Base-by-base conservation (phyloP, 1,140 invertebrate species). In the Ganaspis sp. region DNA sequence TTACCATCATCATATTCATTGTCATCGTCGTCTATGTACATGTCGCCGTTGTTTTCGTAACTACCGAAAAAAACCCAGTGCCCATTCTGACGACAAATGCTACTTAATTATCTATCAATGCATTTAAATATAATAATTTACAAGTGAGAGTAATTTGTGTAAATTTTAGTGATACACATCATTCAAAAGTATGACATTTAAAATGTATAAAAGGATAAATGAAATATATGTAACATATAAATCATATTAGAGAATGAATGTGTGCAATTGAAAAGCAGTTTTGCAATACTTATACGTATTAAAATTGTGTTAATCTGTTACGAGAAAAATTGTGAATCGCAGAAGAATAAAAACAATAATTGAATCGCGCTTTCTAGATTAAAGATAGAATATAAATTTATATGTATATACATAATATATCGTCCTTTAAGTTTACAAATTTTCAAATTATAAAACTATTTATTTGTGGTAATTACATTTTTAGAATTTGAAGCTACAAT, bases 151-250 rank as follows among this genome's bases (percentile, higher is more conserved):
- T 17, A 49, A 49, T 17, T 49, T 49, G n/a, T 49, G 17, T 49
- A 49, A 49, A 49, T 49, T 49, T 49, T 49, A 49, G 45, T 49
- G 15, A 17, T 49, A 49, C n/a, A 49, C 42, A 45, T 45, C 29
- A 34, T 34, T 34, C 29, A 34, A 45, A 45, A n/a, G 45, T 17
- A 49, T 5, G 45, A 17, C 45, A 49, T 49, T 49, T 49, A 49
- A 49, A 49, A 49, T 49, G 45, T 49, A 49, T 49, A 49, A 49
- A 49, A 49, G 45, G n/a, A 49, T 49, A 49, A 49, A 49, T 49
- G 45, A 17, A 17, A 49, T 49, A 5, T 17, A 49, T 17, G 45
- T 49, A 17, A 49, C 45, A 49, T 49, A 49, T 49, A 49, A 17
- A 17, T 49, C 45, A 49, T 49, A 49, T 17, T 49, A 49, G 45